Evolutionary conservation across 2,797 vertebrate species (phyloP).

Genomic region (Gobionotothen gibberifrons): DNA sequence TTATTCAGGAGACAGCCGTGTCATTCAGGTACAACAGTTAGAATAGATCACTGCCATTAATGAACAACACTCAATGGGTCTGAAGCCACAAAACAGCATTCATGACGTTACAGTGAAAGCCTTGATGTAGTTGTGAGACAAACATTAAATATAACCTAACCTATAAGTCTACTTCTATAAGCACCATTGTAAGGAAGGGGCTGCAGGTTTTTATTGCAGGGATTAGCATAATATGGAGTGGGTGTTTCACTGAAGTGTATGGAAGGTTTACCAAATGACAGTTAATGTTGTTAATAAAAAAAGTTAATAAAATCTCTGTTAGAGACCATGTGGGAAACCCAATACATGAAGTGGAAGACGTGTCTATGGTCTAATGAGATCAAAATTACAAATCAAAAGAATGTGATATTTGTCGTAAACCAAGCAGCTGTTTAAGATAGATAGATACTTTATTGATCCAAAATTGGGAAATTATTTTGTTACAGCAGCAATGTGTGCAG

Average conservation of each 20-base stretch:
- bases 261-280: neutral
- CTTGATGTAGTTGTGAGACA: neutral
- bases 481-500: no score
- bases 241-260: neutral
- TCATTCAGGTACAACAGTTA: neutral
- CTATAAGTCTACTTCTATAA: neutral
- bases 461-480: no score
- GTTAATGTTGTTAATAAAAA: no score
- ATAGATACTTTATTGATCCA: no score
- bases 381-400: neutral
- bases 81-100: neutral
- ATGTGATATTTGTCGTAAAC: neutral
- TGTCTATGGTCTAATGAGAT: neutral
- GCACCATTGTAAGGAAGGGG: neutral
- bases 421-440: neutral
- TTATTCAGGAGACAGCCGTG: neutral
- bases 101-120: neutral
- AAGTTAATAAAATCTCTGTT: neutral
- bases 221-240: neutral
- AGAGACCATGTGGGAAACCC: neutral
- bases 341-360: neutral
- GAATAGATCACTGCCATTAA: neutral
- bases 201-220: neutral
- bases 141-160: neutral
- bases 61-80: neutral